A percentile compares a stretch with the other conserved stretches of the same genome.
Conservation (phyloP, 2,888 invertebrate species). For the Muscina levida region DNA sequence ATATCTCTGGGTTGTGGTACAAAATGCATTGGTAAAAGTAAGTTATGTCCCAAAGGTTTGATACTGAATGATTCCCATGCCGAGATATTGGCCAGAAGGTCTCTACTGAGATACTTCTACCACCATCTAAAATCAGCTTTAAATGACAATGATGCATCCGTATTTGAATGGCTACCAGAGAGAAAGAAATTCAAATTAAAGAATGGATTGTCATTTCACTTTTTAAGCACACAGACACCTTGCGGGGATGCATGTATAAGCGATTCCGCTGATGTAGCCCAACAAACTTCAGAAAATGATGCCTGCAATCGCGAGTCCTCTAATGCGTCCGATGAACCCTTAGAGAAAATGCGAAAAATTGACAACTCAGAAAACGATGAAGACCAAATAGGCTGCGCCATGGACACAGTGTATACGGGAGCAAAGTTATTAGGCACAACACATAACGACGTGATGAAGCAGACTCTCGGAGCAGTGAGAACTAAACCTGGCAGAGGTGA, state of each 20-base stretch:
- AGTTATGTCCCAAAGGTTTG: constrained; percentile 85
- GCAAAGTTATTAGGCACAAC: constrained; percentile 86
- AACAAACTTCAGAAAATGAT: constrained; percentile 94
- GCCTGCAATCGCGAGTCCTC: constrained; percentile 86
- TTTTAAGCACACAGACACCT: constrained; percentile 92
- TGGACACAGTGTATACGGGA: constrained; percentile 84
- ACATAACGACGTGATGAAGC: constrained; percentile 83
- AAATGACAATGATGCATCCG: constrained; percentile 40
- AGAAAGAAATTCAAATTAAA: constrained; percentile 81
- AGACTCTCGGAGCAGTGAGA: constrained; percentile 86
- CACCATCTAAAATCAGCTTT: constrained; percentile 81
- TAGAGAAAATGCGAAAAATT: constrained; percentile 55
- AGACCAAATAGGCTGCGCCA: constrained; percentile 22
- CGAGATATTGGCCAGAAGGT: constrained; percentile 91
- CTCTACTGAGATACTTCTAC: constrained; percentile 89
- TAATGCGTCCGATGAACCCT: constrained; percentile 9
- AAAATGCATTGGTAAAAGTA: constrained; percentile 90
- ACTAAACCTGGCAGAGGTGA: constrained; percentile 96
- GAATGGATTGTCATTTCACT: constrained; percentile 85
- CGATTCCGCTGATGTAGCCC: constrained; percentile 50
- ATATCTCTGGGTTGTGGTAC: constrained; percentile 94
- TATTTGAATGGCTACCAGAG: constrained; percentile 75
- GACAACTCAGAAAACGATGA: constrained; percentile 8
- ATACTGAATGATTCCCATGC: constrained; percentile 95
- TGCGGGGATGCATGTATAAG: constrained; percentile 97